Base-by-base conservation (phyloP, 2,888 invertebrate species). In the Caenorhabditis macrosperma region DNA sequence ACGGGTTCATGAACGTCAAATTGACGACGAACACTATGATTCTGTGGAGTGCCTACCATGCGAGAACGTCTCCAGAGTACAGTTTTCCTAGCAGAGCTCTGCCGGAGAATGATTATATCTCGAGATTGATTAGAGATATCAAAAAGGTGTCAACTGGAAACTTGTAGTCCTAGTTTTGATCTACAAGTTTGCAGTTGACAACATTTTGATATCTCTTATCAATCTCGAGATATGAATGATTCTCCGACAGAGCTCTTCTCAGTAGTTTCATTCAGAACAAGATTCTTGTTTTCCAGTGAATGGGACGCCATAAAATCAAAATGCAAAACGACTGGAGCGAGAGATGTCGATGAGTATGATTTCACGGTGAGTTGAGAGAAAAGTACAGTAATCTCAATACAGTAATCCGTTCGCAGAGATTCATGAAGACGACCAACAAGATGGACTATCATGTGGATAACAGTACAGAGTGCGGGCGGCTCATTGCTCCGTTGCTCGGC, bases 31-130 rank as follows among this genome's bases (percentile, higher is more conserved):
- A 84, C 38, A 78, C 81, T 0, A 60, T 81, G 66, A 77, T 82
- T 38, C 26, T 82, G n/a, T 84, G 84, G 84, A 71, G 68, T 50
- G 82, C 81, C 3, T 84, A 84, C 60, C 84, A 84, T 52, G 82
- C 78, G 41, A 71, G 81, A 55, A 72, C 80, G n/a, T 75, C 80
- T 26, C 67, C 64, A 4, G 80, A 69, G 69, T 74, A 35, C 30
- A 41, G 38, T 12, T 3, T 33, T 46, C 26, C n/a, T n/a, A n/a
- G n/a, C n/a, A n/a, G n/a, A n/a, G n/a, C n/a, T n/a, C n/a, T n/a
- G n/a, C n/a, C n/a, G n/a, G n/a, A n/a, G n/a, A n/a, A n/a, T n/a
- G n/a, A n/a, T n/a, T n/a, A n/a, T n/a, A n/a, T n/a, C n/a, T n/a
- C n/a, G n/a, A n/a, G n/a, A n/a, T n/a, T n/a, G n/a, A n/a, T n/a